A percentile compares a stretch with the other conserved stretches of the same genome.
Evolutionary conservation across 2,888 invertebrate genomes (phyloP).

Genomic region (Phalera bucephala): DNA sequence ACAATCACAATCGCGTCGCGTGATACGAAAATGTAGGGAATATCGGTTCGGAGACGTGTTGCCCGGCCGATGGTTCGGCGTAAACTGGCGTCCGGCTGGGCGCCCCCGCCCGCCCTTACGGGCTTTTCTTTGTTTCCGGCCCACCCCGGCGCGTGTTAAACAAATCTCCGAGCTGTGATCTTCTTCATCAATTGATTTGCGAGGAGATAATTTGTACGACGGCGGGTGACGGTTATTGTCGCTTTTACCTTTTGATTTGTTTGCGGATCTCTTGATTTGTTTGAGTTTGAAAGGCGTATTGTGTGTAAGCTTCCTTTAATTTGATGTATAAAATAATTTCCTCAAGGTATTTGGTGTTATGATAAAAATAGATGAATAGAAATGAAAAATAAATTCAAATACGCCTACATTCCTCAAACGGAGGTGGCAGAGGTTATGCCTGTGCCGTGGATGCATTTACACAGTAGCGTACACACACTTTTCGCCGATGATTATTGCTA

Average conservation of each 20-base stretch:
- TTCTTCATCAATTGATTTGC: slow-evolving; percentile 64
- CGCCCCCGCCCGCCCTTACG: slow-evolving; percentile 69
- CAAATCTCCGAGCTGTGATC: slow-evolving; percentile 69
- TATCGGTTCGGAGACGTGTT: slow-evolving; percentile 35
- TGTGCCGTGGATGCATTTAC: too few species aligned
- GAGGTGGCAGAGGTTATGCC: too few species aligned
- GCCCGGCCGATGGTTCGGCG: slow-evolving; percentile 58
- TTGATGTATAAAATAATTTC: too few species aligned
- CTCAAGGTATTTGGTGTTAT: too few species aligned
- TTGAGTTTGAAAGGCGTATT: too few species aligned
- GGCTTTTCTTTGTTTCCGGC: slow-evolving; percentile 75
- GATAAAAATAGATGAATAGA: too few species aligned
- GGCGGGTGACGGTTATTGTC: slow-evolving; percentile 26
- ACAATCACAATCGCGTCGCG: slow-evolving; percentile 46
- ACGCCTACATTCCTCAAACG: too few species aligned
- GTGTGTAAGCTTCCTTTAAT: too few species aligned
- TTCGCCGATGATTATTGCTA: too few species aligned
- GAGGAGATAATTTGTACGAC: slow-evolving; percentile 31
- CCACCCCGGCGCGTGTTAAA: slow-evolving; percentile 55
- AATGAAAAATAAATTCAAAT: too few species aligned
- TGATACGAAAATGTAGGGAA: slow-evolving; percentile 20
- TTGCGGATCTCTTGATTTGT: not conserved
- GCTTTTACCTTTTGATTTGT: slow-evolving; percentile 9
- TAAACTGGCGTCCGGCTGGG: slow-evolving; percentile 60
- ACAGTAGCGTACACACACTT: too few species aligned